Percentiles rank a stretch among this genome's conserved stretches.
Conservation (phyloP, 2,113 vertebrate genomes). For the Tapirus terrestris region DNA sequence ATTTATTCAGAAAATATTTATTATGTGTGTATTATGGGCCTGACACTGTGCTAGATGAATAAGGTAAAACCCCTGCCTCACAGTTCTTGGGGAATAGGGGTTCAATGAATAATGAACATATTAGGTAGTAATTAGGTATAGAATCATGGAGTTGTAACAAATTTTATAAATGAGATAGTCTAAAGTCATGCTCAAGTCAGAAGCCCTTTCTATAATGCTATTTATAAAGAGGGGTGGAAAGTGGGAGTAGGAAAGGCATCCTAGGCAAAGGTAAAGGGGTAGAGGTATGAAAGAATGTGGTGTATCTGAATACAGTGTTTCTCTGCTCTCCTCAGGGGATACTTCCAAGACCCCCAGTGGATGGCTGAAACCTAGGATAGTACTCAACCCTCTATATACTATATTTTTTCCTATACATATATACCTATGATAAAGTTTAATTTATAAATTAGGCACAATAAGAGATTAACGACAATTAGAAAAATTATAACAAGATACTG, state of each 20-base stretch:
- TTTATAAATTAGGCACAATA: no score
- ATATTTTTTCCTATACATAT: no score
- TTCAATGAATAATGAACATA: slow-evolving; percentile 1
- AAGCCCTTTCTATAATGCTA: background rate
- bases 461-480: no score
- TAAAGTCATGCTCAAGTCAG: background rate
- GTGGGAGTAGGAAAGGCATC: background rate
- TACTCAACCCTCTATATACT: no score
- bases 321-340: no score
- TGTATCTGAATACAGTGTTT: background rate
- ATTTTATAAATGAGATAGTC: background rate
- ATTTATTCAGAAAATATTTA: background rate
- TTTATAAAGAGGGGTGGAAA: background rate
- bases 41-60: background rate
- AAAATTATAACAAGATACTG: no score
- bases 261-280: background rate
- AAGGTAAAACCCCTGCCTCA: background rate
- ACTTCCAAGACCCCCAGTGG: no score
- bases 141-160: background rate
- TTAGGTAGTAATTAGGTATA: background rate
- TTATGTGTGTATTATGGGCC: background rate
- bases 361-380: no score
- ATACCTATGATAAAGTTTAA: no score
- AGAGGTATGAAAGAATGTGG: background rate
- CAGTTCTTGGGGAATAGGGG: background rate